Conservation (phyloP, 2,113 vertebrate genomes). For the Furnarius figulus region DNA sequence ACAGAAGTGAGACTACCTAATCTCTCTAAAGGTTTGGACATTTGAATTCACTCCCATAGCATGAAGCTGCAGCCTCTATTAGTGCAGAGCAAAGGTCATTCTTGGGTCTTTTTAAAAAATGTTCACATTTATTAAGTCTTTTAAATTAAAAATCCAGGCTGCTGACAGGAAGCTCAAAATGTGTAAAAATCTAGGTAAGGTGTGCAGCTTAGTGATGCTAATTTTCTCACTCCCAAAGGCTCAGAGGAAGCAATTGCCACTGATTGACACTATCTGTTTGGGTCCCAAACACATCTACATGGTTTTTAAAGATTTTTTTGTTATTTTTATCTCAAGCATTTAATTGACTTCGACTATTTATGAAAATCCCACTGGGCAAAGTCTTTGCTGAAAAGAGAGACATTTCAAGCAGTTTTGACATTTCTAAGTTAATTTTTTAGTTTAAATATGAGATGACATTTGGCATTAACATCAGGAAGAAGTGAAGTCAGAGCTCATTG, state of each 20-base stretch:
- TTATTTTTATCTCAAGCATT: neutral
- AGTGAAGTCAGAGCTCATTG: neutral
- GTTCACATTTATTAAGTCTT: neutral
- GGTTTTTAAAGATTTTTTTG: neutral
- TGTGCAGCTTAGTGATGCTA: neutral
- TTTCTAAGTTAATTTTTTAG: neutral
- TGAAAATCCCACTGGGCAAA: neutral
- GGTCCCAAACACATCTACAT: neutral
- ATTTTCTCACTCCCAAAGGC: neutral
- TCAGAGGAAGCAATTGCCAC: neutral
- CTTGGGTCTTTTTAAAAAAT: neutral
- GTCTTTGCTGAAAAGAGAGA: neutral
- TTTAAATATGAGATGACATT: neutral
- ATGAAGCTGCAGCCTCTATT: neutral
- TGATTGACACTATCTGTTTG: neutral
- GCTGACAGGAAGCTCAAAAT: neutral
- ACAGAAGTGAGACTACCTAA: neutral
- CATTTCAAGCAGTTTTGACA: neutral
- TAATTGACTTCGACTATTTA: neutral
- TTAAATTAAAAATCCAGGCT: neutral
- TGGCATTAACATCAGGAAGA: neutral
- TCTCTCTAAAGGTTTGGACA: neutral
- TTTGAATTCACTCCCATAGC: neutral
- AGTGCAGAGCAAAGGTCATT: neutral
- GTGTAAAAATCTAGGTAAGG: neutral